Conservation (phyloP, 2,888 invertebrate genomes). For the Drosophila subsilvestris region DNA sequence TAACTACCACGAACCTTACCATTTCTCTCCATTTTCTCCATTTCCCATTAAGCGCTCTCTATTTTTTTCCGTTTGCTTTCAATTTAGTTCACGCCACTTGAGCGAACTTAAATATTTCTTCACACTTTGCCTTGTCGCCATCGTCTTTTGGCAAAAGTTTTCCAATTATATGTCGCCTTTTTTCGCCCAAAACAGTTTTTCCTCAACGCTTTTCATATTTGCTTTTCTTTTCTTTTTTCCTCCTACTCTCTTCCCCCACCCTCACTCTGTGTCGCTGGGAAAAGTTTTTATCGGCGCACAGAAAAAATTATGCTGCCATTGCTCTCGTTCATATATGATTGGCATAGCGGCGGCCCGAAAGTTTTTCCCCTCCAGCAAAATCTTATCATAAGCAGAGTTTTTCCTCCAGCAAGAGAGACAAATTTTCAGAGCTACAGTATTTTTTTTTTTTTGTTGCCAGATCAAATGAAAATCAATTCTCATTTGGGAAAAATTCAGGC, state of each 20-base stretch:
- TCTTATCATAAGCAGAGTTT: constrained; percentile 39
- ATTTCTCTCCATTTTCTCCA: constrained; percentile 10
- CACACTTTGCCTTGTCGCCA: constrained; percentile 64
- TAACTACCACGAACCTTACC: constrained; percentile 5
- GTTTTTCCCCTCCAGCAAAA: constrained; percentile 39
- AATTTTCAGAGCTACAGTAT: constrained; percentile 9
- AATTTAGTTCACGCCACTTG: constrained; percentile 55
- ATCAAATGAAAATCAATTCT: constrained; percentile 22
- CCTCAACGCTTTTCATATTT: constrained; percentile 45
- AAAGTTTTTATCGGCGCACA: constrained; percentile 71
- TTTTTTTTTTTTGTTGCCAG: constrained; percentile 2
- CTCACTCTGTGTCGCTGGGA: constrained; percentile 14
- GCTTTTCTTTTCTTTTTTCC: constrained; percentile 24
- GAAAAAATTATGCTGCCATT: constrained; percentile 65
- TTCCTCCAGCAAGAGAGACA: constrained; percentile 7
- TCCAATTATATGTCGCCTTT: constrained; percentile 71
- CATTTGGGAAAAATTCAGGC: not conserved
- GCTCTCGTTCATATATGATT: constrained; percentile 62
- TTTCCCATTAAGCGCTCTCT: constrained; percentile 17
- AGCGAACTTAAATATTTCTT: constrained; percentile 70
- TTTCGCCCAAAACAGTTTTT: constrained; percentile 38
- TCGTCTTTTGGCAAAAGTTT: constrained; percentile 61
- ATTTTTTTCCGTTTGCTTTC: constrained; percentile 32
- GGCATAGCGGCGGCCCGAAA: constrained; percentile 43
- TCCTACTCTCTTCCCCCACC: constrained; percentile 3